Evolutionary conservation across 2,888 invertebrate species (phyloP), one percentile per base, ranked within the genome.

Genomic region (Limnephilus auricula): DNA sequence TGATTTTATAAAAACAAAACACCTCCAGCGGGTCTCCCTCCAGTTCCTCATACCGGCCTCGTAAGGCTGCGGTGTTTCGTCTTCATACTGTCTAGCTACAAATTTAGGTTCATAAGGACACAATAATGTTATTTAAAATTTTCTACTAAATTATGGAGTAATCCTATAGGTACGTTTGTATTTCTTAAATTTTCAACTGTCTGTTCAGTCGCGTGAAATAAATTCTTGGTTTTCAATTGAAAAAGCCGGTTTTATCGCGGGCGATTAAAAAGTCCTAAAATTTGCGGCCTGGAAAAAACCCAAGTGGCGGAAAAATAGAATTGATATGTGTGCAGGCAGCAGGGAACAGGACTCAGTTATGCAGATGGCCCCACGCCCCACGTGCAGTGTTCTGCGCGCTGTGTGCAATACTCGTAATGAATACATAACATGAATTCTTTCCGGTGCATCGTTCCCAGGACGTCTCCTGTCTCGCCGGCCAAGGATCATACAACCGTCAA

Each of bases 401-500:
- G 65, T 84, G n/a, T 85, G 45, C 85, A 85, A 25, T 40, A 40
- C 85, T 37, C 45, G 45, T 40, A 40, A 40, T 30, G 85, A 85
- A 85, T 85, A 85, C 85, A 40, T 40, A 40, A 85, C 40, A 40
- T 40, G 85, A 45, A 85, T 85, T 85, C 85, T 85, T 37, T 85
- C 85, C 85, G 85, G 85, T 85, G 45, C 85, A 85, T n/a, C 85
- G 85, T 40, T 85, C 85, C 85, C 85, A 45, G 85, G 85, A 85
- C 85, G 40, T 30, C 85, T 40, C 45, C 65, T 65, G 65, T 65
- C 65, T 32, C 30, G 80, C 32, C 13, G 80, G 18, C 18, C 65
- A 80, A 80, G 80, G 30, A 80, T 18, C 30, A 32, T n/a, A 65
- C 25, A 80, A 80, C 80, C 15, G 65, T n/a, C 9, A 65, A 65